Percentiles rank a stretch among this genome's conserved stretches.
Evolutionary conservation across 2,797 vertebrate species (phyloP).

Genomic region (Mycteria americana): DNA sequence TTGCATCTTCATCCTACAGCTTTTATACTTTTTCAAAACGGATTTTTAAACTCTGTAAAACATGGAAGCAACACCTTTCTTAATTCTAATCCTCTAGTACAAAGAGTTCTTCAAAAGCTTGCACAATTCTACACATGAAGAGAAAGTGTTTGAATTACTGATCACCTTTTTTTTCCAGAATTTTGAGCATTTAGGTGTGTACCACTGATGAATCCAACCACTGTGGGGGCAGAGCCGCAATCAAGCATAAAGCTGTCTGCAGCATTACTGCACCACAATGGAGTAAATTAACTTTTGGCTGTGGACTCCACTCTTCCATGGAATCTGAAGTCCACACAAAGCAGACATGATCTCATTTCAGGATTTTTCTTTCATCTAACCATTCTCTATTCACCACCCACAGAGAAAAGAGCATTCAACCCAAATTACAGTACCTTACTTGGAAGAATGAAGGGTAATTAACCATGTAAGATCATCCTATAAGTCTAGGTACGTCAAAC

Average conservation of each 20-base stretch:
- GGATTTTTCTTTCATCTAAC: slow-evolving; percentile 31
- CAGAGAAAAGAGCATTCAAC: background rate
- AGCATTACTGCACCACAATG: background rate
- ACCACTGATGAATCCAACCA: background rate
- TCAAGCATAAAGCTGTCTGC: background rate
- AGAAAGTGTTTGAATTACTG: background rate
- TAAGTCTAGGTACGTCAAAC: background rate
- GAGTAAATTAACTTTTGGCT: background rate
- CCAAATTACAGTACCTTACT: background rate
- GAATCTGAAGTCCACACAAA: slow-evolving; percentile 18
- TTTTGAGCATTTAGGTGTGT: background rate
- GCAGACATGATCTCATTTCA: slow-evolving; percentile 56
- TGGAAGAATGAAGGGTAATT: background rate
- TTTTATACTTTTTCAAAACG: background rate
- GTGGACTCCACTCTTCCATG: background rate
- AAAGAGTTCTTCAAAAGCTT: background rate
- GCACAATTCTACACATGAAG: background rate
- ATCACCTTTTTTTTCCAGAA: background rate
- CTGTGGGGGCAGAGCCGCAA: background rate
- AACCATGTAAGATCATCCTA: background rate
- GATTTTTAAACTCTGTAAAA: background rate
- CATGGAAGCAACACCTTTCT: background rate
- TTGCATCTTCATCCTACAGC: background rate
- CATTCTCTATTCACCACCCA: background rate
- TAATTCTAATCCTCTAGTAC: background rate